Evolutionary conservation across 2,797 vertebrate genomes (phyloP), one percentile per base, ranked within the genome.

Genomic region (Propithecus perrieri): DNA sequence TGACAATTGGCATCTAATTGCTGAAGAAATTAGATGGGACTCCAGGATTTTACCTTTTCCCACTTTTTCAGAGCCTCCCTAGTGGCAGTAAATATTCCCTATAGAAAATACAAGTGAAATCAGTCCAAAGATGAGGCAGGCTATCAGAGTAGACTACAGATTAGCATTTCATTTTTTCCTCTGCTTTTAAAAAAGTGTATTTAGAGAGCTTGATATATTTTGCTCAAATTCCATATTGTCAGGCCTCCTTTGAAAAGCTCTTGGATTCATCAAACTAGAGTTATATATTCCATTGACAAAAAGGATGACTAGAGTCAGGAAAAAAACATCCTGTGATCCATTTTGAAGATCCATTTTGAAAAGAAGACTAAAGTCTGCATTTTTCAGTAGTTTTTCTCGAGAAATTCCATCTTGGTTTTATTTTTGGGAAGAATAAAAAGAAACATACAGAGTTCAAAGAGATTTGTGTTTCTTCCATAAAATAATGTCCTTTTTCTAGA

Each of bases 281-380:
- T 57, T 69, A 13, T 53, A n/a, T 65, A 76, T 67, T 76, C 48
- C 12, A 83, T 2, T 74, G 63, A 84, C 74, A 72, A 83, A 43
- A 78, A 65, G 4, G 41, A 75, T 88, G 46, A 88, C 46, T 75
- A 69, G 43, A 74, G 15, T 63, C 53, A 92, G 20, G 14, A 63
- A 75, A 89, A 91, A 95, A 67, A 85, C 13, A 46, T n/a, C 4
- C n/a, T 38, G 14, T 50, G 12, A 85, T 91, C 33, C 71, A 67
- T 57, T 76, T 50, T 92, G 76, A 88, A 85, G 57, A 75, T 71
- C 41, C 79, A 7, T 80, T 92, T 97, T 57, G 80, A 90, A 85
- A 95, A 61, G 33, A 69, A 55, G 76, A 87, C 14, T 17, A 74
- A 83, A 46, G 22, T 55, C 87, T 89, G 53, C 30, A 89, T 65